Percentiles rank a stretch among this genome's conserved stretches.
Conservation (phyloP, 1,140 invertebrate species). For the Drosophila ananassae region DNA sequence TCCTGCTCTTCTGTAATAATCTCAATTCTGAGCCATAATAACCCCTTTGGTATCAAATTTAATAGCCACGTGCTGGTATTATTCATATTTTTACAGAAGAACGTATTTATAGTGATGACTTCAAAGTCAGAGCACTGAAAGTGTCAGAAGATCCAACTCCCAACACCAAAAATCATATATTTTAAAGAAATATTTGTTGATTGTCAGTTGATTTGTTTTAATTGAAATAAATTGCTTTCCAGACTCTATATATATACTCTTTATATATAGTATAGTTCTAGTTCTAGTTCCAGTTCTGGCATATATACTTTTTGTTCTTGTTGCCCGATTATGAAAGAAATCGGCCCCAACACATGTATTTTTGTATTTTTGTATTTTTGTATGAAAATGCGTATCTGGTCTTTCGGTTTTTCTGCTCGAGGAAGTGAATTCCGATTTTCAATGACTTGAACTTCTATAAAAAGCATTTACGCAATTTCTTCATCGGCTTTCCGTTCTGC, state of each 20-base stretch:
- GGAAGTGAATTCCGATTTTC: slow-evolving; percentile 66
- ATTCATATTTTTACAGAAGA: no score
- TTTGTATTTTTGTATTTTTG: neutral
- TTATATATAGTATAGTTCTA: slow-evolving; percentile 1
- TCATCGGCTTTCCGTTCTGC: slow-evolving; percentile 38
- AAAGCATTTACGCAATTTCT: slow-evolving; percentile 77
- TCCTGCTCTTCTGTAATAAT: slow-evolving; percentile 49
- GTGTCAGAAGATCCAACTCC: neutral
- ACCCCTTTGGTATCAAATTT: slow-evolving; percentile 49
- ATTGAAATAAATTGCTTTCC: slow-evolving; percentile 43
- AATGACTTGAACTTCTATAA: slow-evolving; percentile 80
- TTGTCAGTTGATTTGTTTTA: slow-evolving; percentile 34
- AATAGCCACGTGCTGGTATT: slow-evolving; percentile 23
- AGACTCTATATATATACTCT: neutral
- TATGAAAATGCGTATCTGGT: slow-evolving; percentile 9
- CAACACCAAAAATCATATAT: no score
- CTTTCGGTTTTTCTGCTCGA: slow-evolving; percentile 30
- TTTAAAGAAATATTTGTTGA: slow-evolving; percentile 10
- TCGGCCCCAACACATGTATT: neutral
- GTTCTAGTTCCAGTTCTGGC: neutral
- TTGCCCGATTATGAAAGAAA: slow-evolving; percentile 56
- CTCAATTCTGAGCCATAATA: slow-evolving; percentile 13
- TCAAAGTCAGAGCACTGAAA: slow-evolving; percentile 16
- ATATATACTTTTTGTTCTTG: neutral
- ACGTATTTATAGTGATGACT: slow-evolving; percentile 69